These are phyloP conservation scores for Protobothrops mucrosquamatus DNA, from an alignment of 2,113 vertebrate genomes.

Conservation along the genomic window DNA sequence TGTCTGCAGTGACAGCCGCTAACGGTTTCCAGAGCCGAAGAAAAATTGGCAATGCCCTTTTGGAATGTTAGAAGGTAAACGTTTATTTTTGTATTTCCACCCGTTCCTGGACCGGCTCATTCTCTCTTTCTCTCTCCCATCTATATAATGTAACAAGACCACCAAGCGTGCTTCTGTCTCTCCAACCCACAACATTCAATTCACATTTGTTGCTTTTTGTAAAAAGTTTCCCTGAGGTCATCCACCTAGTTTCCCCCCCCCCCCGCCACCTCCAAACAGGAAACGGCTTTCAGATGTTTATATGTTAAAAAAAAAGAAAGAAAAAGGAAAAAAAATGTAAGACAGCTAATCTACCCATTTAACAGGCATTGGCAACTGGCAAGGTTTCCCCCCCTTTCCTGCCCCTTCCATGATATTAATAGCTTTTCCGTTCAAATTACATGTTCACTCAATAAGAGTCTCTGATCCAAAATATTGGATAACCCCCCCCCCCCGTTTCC, in stretches of 20 bases:
- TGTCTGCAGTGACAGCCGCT: slow-evolving; percentile 81
- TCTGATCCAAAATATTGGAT: neutral
- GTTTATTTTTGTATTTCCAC: slow-evolving; percentile 93
- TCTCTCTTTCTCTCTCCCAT: slow-evolving; percentile 71
- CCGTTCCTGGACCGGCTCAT: slow-evolving; percentile 59
- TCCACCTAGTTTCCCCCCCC: slow-evolving; percentile 59
- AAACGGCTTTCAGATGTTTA: slow-evolving; percentile 79
- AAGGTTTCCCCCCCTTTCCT: neutral
- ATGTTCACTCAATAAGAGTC: slow-evolving; percentile 2
- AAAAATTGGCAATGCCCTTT: slow-evolving; percentile 93
- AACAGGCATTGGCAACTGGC: slow-evolving; percentile 54
- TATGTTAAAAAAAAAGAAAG: slow-evolving; percentile 52
- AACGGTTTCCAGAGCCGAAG: slow-evolving; percentile 92
- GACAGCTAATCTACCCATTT: slow-evolving; percentile 68
- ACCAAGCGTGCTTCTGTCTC: slow-evolving; percentile 76
- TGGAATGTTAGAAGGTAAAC: slow-evolving; percentile 86
- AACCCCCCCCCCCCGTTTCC: rapidly evolving
- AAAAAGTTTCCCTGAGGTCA: slow-evolving; percentile 68
- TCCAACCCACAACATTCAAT: slow-evolving; percentile 72
- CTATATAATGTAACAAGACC: slow-evolving; percentile 78
- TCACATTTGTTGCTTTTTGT: slow-evolving; percentile 67
- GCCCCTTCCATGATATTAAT: slow-evolving; percentile 17
- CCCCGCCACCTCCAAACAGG: slow-evolving; percentile 59
- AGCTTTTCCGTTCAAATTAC: slow-evolving; percentile 20
- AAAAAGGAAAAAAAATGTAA: slow-evolving; percentile 41